These are phyloP conservation scores for Tachycineta bicolor DNA, from an alignment of 2,113 vertebrate genomes.

Conservation along the genomic window DNA sequence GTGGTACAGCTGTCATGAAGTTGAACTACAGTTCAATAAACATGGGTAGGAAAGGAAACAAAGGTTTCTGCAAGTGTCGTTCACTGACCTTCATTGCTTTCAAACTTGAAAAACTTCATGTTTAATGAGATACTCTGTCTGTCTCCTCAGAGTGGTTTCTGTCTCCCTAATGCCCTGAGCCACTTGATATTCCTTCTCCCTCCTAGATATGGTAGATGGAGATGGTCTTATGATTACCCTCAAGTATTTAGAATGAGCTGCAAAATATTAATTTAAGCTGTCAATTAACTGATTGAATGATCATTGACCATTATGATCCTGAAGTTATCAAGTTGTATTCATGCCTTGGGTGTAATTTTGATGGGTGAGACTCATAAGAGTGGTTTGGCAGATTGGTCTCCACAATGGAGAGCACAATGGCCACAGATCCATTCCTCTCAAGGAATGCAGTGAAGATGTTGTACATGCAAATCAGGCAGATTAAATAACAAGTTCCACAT, in stretches of 20 bases:
- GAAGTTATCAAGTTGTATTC: neutral
- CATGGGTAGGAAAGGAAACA: neutral
- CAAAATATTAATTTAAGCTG: neutral
- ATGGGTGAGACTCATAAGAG: neutral
- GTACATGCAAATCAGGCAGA: neutral
- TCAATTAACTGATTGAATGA: neutral
- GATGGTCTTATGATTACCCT: neutral
- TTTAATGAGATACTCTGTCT: neutral
- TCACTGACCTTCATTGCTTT: neutral
- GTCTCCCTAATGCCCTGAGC: neutral
- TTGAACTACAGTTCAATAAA: neutral
- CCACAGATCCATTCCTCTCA: neutral
- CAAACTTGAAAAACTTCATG: neutral
- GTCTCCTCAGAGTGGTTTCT: neutral
- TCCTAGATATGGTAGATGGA: neutral
- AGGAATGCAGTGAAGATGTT: neutral
- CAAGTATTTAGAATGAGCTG: neutral
- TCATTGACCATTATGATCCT: neutral
- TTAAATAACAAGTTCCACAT: neutral
- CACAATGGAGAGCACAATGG: fast-evolving
- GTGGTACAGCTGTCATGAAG: neutral
- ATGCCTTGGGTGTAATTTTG: neutral
- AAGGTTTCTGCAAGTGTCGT: neutral
- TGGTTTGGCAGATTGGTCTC: neutral
- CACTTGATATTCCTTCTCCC: neutral